Conservation (phyloP, 2,797 vertebrate species). For the Anguilla anguilla region DNA sequence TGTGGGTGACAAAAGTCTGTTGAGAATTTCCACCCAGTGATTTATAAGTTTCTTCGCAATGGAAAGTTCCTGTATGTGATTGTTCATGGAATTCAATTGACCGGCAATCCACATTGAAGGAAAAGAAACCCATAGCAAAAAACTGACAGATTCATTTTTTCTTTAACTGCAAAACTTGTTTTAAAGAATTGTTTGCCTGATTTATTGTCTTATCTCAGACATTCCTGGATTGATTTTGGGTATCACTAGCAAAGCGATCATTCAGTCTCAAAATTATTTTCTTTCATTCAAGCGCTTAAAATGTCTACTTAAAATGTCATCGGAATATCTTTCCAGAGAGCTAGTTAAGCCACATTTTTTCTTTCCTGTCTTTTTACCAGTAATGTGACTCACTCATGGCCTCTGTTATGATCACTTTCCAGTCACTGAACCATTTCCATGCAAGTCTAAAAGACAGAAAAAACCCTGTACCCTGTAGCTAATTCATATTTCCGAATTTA, state of each 20-base stretch:
- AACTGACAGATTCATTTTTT: not conserved
- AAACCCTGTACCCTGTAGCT: not conserved
- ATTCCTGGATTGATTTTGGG: not conserved
- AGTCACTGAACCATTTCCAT: not conserved
- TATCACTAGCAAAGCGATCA: not conserved
- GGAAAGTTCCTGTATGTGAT: not conserved
- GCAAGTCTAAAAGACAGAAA: not conserved
- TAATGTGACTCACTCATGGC: constrained; percentile 4
- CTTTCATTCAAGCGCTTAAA: not conserved
- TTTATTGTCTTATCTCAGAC: not conserved
- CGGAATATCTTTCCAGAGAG: not conserved
- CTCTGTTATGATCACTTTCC: constrained; percentile 28
- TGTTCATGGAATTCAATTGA: not conserved
- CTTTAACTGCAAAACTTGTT: not conserved
- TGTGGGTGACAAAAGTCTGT: not conserved
- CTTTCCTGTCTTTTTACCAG: constrained; percentile 20
- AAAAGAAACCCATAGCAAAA: not conserved
- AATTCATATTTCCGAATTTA: not conserved
- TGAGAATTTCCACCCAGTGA: constrained; percentile 10
- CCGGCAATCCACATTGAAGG: not conserved
- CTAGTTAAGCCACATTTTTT: not conserved
- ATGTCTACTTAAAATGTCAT: not conserved
- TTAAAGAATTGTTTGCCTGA: not conserved
- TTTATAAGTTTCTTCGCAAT: not conserved
- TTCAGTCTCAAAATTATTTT: not conserved